These are phyloP conservation scores for Centroberyx gerrardi DNA, from an alignment of 2,797 vertebrate species.

Conservation along the genomic window DNA sequence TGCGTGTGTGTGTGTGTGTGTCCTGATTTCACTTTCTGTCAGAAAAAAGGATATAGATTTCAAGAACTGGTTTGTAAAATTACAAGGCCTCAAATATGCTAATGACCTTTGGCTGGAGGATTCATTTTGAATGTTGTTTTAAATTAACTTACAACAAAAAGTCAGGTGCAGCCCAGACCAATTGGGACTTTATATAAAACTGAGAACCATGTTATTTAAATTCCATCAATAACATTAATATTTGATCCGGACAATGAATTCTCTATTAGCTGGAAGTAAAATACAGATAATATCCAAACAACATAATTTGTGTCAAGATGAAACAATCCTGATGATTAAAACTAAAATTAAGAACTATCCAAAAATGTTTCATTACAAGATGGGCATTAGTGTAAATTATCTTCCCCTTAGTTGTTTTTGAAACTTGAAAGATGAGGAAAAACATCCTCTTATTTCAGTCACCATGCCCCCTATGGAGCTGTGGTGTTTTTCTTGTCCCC, in stretches of 20 bases:
- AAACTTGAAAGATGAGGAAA: background rate
- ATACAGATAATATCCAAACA: too few relatives aligned
- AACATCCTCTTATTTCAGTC: background rate
- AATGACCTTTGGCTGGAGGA: background rate
- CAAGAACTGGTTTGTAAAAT: background rate
- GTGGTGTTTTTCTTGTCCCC: slow-evolving; percentile 31
- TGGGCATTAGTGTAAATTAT: background rate
- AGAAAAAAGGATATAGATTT: background rate
- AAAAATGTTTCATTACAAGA: too few relatives aligned
- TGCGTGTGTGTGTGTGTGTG: background rate
- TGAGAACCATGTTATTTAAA: too few relatives aligned
- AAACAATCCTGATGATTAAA: too few relatives aligned
- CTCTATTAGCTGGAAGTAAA: too few relatives aligned
- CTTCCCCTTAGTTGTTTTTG: background rate
- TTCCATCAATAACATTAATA: too few relatives aligned
- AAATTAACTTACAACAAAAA: background rate
- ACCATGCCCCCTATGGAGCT: background rate
- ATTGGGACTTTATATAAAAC: background rate
- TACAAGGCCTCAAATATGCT: background rate
- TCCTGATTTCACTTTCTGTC: background rate
- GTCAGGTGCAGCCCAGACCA: background rate
- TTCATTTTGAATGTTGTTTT: background rate
- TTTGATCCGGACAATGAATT: too few relatives aligned
- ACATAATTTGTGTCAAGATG: too few relatives aligned
- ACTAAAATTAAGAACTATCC: too few relatives aligned